A percentile compares a stretch with the other conserved stretches of the same genome.
These are phyloP conservation scores for Trichechus manatus DNA, from an alignment of 2,113 vertebrate genomes.

Conservation along the genomic window DNA sequence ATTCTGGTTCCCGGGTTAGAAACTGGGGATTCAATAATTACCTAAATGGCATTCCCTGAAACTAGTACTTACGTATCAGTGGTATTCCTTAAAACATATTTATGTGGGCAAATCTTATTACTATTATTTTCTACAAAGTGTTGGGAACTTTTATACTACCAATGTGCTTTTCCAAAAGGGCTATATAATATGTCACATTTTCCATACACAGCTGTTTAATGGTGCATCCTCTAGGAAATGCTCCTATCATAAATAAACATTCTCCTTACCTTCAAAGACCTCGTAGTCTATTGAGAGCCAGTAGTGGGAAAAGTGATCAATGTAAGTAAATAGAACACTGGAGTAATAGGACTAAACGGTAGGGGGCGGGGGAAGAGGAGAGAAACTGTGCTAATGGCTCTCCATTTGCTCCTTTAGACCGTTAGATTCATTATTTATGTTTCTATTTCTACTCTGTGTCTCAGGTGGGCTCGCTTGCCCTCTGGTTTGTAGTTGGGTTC, in stretches of 20 bases:
- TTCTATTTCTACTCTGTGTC: neutral
- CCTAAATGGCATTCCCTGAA: neutral
- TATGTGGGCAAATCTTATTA: neutral
- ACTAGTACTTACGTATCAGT: neutral
- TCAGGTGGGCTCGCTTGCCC: neutral
- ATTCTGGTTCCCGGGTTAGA: neutral
- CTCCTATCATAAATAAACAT: neutral
- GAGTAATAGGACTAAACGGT: neutral
- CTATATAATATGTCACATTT: neutral
- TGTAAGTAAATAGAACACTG: neutral
- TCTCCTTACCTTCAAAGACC: neutral
- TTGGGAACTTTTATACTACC: neutral
- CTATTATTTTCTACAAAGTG: conserved; percentile 21
- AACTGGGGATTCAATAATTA: neutral
- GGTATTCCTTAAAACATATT: neutral
- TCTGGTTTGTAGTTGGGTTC: neutral
- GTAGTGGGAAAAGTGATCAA: neutral
- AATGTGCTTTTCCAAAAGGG: neutral
- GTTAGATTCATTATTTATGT: neutral
- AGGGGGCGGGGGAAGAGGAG: neutral
- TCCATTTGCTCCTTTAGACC: neutral
- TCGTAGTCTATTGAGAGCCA: neutral
- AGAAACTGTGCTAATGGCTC: neutral
- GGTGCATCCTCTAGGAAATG: neutral
- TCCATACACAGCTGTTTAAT: neutral